Evolutionary conservation across 2,888 invertebrate genomes (phyloP).

Genomic region (Hipparchia semele): DNA sequence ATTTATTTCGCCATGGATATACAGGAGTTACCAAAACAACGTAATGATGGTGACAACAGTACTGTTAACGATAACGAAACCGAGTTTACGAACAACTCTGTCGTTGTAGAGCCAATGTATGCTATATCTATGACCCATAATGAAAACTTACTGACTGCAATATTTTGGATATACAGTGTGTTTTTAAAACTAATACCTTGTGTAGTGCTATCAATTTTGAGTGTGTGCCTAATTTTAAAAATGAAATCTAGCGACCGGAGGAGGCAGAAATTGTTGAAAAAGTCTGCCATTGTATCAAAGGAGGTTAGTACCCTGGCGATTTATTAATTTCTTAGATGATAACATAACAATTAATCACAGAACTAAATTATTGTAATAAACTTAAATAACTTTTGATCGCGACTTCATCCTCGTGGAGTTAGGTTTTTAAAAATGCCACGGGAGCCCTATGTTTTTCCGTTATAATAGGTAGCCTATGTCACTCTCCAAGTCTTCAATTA

Average conservation of each 20-base stretch:
- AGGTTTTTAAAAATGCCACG: no score
- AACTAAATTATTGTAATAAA: no score
- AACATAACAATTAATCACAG: no score
- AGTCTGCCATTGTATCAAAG: constrained; percentile 67
- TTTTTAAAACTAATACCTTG: constrained; percentile 96
- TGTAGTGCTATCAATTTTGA: constrained; percentile 91
- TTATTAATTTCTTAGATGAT: no score
- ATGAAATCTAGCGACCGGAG: constrained; percentile 91
- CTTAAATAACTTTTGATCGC: no score
- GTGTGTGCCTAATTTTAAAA: constrained; percentile 89
- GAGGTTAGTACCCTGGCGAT: constrained; percentile 56
- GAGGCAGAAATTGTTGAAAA: constrained; percentile 86
- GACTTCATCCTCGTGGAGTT: no score
- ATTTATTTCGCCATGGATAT: constrained; percentile 91
- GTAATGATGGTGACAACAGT: constrained; percentile 48
- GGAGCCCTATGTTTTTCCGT: no score
- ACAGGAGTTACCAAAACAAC: constrained; percentile 61
- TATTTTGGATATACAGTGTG: constrained; percentile 96
- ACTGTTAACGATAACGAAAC: constrained; percentile 52
- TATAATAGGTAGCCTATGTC: no score
- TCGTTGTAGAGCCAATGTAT: constrained; percentile 81
- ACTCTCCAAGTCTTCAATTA: no score
- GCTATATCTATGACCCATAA: constrained; percentile 86
- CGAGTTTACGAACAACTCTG: constrained; percentile 50
- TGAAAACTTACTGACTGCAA: constrained; percentile 85